Evolutionary conservation across 2,797 vertebrate genomes (phyloP).

Genomic region (Pachyuromys duprasi): DNA sequence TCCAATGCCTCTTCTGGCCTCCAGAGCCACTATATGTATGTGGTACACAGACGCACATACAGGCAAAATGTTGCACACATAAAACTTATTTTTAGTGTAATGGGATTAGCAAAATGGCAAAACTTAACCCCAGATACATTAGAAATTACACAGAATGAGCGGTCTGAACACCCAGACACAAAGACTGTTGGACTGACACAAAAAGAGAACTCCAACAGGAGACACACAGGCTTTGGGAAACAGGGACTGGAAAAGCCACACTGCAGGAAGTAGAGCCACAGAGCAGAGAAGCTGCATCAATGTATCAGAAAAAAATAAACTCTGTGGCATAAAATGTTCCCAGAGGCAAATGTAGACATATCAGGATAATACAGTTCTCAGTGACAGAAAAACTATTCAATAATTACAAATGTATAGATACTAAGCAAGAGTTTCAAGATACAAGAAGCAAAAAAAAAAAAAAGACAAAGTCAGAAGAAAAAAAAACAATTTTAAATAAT

Average conservation of each 20-base stretch:
- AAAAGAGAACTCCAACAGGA: background rate
- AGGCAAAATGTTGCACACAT: background rate
- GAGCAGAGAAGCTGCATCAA: background rate
- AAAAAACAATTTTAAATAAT: background rate
- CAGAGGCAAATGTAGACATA: background rate
- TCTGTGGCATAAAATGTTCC: background rate
- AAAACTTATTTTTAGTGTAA: background rate
- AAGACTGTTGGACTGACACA: background rate
- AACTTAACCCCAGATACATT: background rate
- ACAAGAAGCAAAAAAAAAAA: conserved; percentile 7
- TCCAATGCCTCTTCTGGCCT: background rate
- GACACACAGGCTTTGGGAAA: background rate
- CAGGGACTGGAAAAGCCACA: background rate
- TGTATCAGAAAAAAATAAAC: background rate
- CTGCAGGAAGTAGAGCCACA: background rate
- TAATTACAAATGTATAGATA: conserved; percentile 17
- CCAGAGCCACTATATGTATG: background rate
- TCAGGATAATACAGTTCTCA: background rate
- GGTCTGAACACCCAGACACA: background rate
- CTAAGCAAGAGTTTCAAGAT: conserved; percentile 5
- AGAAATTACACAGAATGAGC: background rate
- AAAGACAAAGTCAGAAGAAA: background rate
- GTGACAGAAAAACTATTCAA: background rate
- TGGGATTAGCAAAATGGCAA: background rate
- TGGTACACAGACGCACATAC: background rate